Base-by-base conservation (phyloP, 2,113 vertebrate genomes). In the Ophiodon elongatus region DNA sequence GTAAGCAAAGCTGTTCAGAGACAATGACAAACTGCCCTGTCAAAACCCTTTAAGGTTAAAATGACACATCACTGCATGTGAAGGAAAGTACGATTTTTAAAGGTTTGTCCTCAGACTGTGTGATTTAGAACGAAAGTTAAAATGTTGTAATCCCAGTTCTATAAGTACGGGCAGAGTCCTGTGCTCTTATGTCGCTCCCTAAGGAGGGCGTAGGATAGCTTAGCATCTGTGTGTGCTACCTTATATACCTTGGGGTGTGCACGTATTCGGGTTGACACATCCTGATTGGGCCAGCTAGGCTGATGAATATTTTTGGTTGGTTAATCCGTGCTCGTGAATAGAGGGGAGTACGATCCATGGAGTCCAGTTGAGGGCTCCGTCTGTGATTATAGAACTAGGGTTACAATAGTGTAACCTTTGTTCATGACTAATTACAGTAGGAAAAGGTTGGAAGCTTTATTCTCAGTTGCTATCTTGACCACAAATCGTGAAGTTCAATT, bases 1-100 rank as follows among this genome's bases (percentile, higher is more conserved):
- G 65, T 37, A 45, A 69, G n/a, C 54, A 25, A 62, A 79, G 45
- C 65, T 72, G n/a, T 25, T 73, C 4, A 8, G 56, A 67, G 68
- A 77, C 75, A 31, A 35, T 63, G 56, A 62, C 21, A 65, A 71
- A 79, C 45, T 37, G 37, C 71, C 43, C 14, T 9, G 56, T 75
- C 41, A 64, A 14, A 23, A 59, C 39, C 37, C 27, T 37, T 13
- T 29, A 37, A 62, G 17, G 43, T 74, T 35, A 21, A 68, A 14
- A 31, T 73, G 33, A 73, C 54, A 69, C n/a, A 50, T 17, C 7
- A 4, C 14, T 37, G 33, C 19, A 27, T 31, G 27, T n/a, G 50
- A 68, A 54, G 13, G 10, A 50, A 47, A 73, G 35, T n/a, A 8
- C 8, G 25, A 2, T 52, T 23, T 74, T 37, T 11, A 69, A 13